Base-by-base conservation (phyloP, 2,888 invertebrate species). In the Vandiemenella viatica region DNA sequence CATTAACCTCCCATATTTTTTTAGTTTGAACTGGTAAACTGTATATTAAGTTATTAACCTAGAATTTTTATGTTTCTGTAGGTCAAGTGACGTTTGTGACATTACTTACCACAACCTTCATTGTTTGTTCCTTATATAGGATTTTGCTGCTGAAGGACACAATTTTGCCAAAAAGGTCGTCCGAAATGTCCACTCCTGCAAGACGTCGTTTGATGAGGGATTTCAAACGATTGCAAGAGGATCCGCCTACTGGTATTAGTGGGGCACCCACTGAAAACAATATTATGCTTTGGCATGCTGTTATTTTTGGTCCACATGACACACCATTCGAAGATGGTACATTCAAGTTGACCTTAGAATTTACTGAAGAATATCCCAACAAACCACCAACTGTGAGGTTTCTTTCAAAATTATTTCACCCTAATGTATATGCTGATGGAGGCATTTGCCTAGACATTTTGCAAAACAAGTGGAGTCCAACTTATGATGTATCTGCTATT, bases 251-350 rank as follows among this genome's bases (percentile, higher is more conserved):
- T 56, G 98, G 98, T 65, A 96, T 99, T 53, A 95, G 93, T 63
- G 98, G 97, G 62, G 97, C 98, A 55, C 98, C 98, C 50, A 97
- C 96, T 61, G 98, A 99, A 71, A 96, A 96, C 73, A 97, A 97
- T 71, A 98, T 98, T 66, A 93, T 99, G 91, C 86, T 97, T 69
- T 99, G 98, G 98, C 97, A 99, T 77, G 98, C 98, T 67, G 96
- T 99, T 67, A 99, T 98, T 76, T 99, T 99, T 73, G 98, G 97
- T 62, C 96, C 96, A 63, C 93, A 95, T 71, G 98, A 98, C 69
- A 89, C 89, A 59, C 89, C 89, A 40, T 89, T 99, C 71, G 98
- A 98, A 73, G 98, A 99, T 76, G 98, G 98, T 56, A 98, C 97
- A 55, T 99, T 98, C 70, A 97, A 98, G 75, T 76, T 99, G 65